phyloP scores from a whole-genome alignment of 2,113 vertebrate species.

The Camarhynchus parvulus region DNA sequence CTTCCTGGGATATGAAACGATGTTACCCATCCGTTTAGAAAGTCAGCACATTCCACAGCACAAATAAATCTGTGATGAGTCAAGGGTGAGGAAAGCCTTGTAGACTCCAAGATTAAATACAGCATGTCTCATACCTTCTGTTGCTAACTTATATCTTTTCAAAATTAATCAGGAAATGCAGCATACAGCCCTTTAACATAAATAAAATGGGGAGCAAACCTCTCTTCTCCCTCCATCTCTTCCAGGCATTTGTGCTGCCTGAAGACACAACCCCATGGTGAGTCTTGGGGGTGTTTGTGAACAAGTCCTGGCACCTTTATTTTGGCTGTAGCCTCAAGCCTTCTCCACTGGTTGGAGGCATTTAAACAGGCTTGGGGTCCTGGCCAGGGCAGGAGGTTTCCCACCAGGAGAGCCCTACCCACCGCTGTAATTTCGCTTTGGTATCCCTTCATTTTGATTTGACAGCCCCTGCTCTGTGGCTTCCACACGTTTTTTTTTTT shows the following conservation, averaged over 20 bases:
- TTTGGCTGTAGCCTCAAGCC: not conserved
- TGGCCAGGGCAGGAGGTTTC: not conserved
- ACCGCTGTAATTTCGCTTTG: not conserved
- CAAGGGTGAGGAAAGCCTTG: not conserved
- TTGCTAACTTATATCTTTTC: not conserved
- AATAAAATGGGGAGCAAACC: not conserved
- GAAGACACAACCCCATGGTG: not conserved
- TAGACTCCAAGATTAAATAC: not conserved
- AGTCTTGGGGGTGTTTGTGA: not conserved
- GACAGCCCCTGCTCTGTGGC: not conserved
- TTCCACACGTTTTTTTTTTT: not conserved
- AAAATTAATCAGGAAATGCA: not conserved
- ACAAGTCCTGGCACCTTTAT: not conserved
- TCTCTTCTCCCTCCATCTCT: not conserved
- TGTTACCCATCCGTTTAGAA: conserved; percentile 5
- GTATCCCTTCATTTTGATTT: not conserved
- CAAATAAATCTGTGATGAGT: not conserved
- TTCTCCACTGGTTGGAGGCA: not conserved
- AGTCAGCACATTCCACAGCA: not conserved
- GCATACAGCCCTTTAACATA: not conserved
- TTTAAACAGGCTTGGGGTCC: not conserved
- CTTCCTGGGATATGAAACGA: not conserved
- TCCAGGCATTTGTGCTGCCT: not conserved
- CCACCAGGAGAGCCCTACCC: not conserved
- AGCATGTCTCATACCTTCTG: not conserved